A percentile compares a stretch with the other conserved stretches of the same genome.
Conservation (phyloP, 2,113 vertebrate genomes). For the Triplophysa tibetana region DNA sequence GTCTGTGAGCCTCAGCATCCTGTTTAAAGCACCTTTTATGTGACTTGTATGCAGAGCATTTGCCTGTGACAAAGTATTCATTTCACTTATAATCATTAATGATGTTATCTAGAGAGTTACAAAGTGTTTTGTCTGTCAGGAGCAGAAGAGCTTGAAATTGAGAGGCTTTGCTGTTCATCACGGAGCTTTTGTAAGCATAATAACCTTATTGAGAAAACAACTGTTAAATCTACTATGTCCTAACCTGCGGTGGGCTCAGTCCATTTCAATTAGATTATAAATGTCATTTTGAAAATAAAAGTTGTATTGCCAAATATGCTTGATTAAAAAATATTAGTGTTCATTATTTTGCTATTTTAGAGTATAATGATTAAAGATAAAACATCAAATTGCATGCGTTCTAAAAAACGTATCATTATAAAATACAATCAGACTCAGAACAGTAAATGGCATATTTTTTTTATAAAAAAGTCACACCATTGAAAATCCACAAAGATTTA, state of each 20-base stretch:
- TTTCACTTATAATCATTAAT: constrained; percentile 44
- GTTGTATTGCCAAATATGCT: background rate
- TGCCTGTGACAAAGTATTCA: constrained; percentile 49
- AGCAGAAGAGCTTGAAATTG: constrained; percentile 29
- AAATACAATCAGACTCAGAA: background rate
- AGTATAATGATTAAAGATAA: background rate
- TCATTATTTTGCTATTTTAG: background rate
- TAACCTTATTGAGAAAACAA: constrained; percentile 18
- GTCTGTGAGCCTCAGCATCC: constrained; percentile 23
- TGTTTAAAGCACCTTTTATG: constrained; percentile 42
- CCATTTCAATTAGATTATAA: background rate
- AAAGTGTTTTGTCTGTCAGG: constrained; percentile 39
- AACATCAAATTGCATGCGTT: background rate
- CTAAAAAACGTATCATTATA: background rate
- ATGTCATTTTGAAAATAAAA: background rate
- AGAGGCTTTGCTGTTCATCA: constrained; percentile 25
- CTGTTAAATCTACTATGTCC: background rate
- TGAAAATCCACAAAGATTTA: background rate
- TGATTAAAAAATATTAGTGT: background rate
- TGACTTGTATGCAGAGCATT: constrained; percentile 42
- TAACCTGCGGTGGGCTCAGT: background rate
- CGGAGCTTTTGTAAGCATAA: constrained; percentile 23
- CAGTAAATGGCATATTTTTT: background rate
- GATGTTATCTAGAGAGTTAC: constrained; percentile 42
- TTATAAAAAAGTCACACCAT: background rate